These are phyloP conservation scores for Scomber scombrus DNA, from an alignment of 2,113 vertebrate species.

Conservation along the genomic window DNA sequence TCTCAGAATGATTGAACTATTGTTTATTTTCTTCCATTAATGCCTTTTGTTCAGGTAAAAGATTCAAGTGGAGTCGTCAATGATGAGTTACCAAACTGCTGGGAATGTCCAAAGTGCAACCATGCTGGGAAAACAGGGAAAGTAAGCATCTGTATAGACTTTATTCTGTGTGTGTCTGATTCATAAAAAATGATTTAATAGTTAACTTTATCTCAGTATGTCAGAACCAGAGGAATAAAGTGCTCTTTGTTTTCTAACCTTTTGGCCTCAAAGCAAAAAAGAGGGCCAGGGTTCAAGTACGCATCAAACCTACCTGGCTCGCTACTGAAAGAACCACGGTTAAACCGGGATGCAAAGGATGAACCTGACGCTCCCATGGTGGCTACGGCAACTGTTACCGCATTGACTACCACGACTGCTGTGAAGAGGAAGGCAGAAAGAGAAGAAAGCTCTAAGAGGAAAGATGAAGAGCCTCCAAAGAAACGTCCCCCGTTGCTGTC, in stretches of 20 bases:
- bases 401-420: slow-evolving; percentile 52
- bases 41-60: slow-evolving; percentile 87
- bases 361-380: slow-evolving; percentile 82
- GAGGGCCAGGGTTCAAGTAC: slow-evolving; percentile 98
- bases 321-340: slow-evolving; percentile 93
- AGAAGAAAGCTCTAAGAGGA: slow-evolving; percentile 88
- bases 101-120: slow-evolving; percentile 99
- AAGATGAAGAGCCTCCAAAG: slow-evolving; percentile 89
- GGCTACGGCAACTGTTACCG: slow-evolving; percentile 59
- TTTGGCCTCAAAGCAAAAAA: slow-evolving; percentile 99
- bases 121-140: slow-evolving; percentile 98
- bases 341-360: slow-evolving; percentile 90
- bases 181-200: not conserved
- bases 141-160: slow-evolving; percentile 89
- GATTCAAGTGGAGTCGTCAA: slow-evolving; percentile 96
- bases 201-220: not conserved
- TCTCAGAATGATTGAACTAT: not conserved
- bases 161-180: not conserved
- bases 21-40: not conserved
- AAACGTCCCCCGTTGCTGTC: slow-evolving; percentile 83
- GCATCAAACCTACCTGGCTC: slow-evolving; percentile 97
- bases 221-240: slow-evolving; percentile 89
- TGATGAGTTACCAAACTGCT: slow-evolving; percentile 98
- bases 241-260: slow-evolving; percentile 84
- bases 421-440: slow-evolving; percentile 90